phyloP scores from a whole-genome alignment of 2,888 invertebrate genomes.

The Osmoderma eremita region DNA sequence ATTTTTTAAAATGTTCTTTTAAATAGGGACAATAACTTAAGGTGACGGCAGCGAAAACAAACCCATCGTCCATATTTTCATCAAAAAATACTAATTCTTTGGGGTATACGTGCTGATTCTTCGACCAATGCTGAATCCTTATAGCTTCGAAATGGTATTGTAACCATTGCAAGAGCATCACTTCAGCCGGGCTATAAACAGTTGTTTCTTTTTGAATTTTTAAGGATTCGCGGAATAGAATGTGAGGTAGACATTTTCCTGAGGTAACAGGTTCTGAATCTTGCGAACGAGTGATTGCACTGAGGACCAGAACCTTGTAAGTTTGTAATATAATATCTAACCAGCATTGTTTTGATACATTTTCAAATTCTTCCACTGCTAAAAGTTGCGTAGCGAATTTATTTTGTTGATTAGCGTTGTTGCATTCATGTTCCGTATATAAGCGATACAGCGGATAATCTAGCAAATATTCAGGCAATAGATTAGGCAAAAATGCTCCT shows the following conservation, averaged over 20 bases:
- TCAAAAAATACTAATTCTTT: not conserved
- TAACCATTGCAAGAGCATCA: conserved; percentile 3
- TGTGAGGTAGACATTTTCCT: not conserved
- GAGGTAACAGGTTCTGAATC: not conserved
- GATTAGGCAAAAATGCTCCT: not conserved
- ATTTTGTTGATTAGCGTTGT: not conserved
- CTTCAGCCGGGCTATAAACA: not conserved
- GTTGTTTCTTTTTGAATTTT: not conserved
- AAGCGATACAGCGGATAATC: not conserved
- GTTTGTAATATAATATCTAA: conserved; percentile 6
- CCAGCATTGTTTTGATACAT: conserved; percentile 10
- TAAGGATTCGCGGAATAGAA: not conserved
- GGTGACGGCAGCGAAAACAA: conserved; percentile 30
- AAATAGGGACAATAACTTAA: conserved; percentile 33
- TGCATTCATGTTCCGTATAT: not conserved
- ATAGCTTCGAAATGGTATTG: not conserved
- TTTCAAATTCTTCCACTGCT: not conserved
- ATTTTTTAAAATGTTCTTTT: conserved; percentile 2
- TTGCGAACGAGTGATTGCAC: not conserved
- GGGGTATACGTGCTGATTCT: not conserved
- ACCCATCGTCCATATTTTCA: conserved; percentile 6
- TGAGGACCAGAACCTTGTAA: not conserved
- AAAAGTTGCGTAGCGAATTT: not conserved
- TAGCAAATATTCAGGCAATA: not conserved
- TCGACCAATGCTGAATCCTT: not conserved